Conservation (phyloP, 2,888 invertebrate genomes). For the Salticus scenicus region DNA sequence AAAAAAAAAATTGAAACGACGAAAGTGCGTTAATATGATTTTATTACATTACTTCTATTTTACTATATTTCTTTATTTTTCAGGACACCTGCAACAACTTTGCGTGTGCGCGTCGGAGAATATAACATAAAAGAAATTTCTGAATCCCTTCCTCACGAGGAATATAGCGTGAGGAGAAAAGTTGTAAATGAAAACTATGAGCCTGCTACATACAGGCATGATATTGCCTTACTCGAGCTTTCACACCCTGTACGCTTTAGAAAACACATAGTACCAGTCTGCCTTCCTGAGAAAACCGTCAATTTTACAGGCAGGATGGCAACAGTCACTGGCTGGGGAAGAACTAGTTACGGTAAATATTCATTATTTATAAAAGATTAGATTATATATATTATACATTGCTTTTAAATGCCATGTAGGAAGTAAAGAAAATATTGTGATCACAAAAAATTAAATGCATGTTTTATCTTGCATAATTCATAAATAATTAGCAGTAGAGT, state of each 20-base stretch:
- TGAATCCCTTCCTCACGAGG: constrained; percentile 89
- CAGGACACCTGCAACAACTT: constrained; percentile 90
- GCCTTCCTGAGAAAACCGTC: constrained; percentile 85
- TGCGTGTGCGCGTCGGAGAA: constrained; percentile 91
- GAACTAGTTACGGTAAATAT: constrained; percentile 88
- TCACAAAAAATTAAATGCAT: no score
- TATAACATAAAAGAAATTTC: constrained; percentile 90
- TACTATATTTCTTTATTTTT: no score
- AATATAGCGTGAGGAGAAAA: constrained; percentile 90
- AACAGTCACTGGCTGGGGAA: constrained; percentile 93
- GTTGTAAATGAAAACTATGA: constrained; percentile 86
- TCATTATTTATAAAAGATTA: no score
- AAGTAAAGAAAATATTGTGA: no score
- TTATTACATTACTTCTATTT: no score
- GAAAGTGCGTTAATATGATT: no score
- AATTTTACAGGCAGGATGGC: constrained; percentile 91
- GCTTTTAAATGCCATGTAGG: no score
- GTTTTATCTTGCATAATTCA: no score
- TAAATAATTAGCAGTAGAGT: no score
- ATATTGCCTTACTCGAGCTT: constrained; percentile 81
- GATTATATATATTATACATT: no score
- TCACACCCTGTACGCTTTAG: constrained; percentile 89
- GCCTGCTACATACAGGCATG: constrained; percentile 92
- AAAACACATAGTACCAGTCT: constrained; percentile 94
- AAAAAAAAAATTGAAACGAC: no score